These are phyloP conservation scores for Nomada ruficornis DNA, from an alignment of 2,888 invertebrate genomes.

Conservation along the genomic window DNA sequence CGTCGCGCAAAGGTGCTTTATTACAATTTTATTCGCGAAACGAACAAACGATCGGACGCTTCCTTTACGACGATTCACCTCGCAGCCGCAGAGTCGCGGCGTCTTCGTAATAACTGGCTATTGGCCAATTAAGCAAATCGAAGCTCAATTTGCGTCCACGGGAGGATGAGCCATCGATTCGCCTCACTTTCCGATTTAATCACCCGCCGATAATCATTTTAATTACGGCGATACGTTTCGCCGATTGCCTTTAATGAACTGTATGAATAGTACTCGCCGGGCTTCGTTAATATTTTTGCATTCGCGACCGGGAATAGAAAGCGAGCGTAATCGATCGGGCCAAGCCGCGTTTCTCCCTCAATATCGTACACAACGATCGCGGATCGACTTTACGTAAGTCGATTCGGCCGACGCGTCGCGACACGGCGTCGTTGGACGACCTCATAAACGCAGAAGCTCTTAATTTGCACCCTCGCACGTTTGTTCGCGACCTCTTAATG, in stretches of 20 bases:
- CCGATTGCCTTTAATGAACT: slow-evolving; percentile 47
- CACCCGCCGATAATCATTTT: slow-evolving; percentile 43
- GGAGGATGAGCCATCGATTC: slow-evolving; percentile 43
- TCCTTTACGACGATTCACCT: background rate
- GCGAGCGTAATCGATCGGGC: slow-evolving; percentile 49
- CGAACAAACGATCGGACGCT: background rate
- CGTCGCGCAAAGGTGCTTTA: background rate
- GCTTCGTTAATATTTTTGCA: slow-evolving; percentile 49
- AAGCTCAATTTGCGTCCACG: slow-evolving; percentile 37
- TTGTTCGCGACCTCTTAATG: too few relatives aligned
- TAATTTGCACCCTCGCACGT: background rate
- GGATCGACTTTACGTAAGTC: slow-evolving; percentile 29
- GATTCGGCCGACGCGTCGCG: background rate
- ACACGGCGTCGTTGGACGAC: background rate
- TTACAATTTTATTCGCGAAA: background rate
- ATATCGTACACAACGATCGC: slow-evolving; percentile 38
- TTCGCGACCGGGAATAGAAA: slow-evolving; percentile 46
- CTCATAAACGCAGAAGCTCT: background rate
- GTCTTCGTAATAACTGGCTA: slow-evolving; percentile 32
- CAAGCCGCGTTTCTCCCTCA: slow-evolving; percentile 20
- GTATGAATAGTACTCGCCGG: slow-evolving; percentile 28
- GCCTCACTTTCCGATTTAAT: slow-evolving; percentile 27
- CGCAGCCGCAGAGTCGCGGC: background rate
- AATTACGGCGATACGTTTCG: slow-evolving; percentile 44
- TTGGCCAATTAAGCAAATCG: slow-evolving; percentile 47